Base-by-base conservation (phyloP, 2,113 vertebrate species). In the Catharus bicknelli region DNA sequence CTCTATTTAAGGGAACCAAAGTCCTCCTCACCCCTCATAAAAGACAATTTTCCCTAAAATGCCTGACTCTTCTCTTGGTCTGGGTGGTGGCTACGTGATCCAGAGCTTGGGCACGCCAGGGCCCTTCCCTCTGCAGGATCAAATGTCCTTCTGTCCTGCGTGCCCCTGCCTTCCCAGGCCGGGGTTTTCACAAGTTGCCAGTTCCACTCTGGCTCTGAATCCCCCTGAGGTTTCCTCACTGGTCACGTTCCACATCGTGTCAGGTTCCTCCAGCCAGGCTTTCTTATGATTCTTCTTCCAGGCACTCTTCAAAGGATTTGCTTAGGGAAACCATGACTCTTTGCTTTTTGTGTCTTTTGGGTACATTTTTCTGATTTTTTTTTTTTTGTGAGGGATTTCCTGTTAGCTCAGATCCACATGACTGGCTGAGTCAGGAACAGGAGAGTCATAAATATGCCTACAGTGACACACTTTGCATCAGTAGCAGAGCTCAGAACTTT, bases 401-500 rank as follows among this genome's bases (percentile, higher is more conserved):
- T 61, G 32, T 69, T 64, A 43, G 40, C 54, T 78, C 61, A 70
- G 69, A 66, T 36, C 34, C 88, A 30, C 86, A 54, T 94, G 95
- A 94, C 83, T 43, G 42, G 27, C 64, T 78, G 78, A 94, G 42
- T 94, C 82, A 90, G 43, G 48, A 55, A 5, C 5, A 13, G 14
- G 7, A 43, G 19, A 63, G 48, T 76, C 72, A 16, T 59, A 47
- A 68, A 48, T 30, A 11, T 12, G 48, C 32, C 68, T 40, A 42
- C 42, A 7, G 6, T 17, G 30, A 25, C 29, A 21, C 0, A 2
- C 16, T 55, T 29, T 1, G 5, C 40, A 3, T 9, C 29, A 45
- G 5, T 6, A 23, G 43, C 48, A 18, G 34, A 76, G 43, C 43
- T 62, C 77, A 16, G 43, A 87, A 67, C 29, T 45, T 67, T 32